Evolutionary conservation across 2,888 invertebrate genomes (phyloP), one percentile per base, ranked within the genome.

Genomic region (Calliopum simillimum): DNA sequence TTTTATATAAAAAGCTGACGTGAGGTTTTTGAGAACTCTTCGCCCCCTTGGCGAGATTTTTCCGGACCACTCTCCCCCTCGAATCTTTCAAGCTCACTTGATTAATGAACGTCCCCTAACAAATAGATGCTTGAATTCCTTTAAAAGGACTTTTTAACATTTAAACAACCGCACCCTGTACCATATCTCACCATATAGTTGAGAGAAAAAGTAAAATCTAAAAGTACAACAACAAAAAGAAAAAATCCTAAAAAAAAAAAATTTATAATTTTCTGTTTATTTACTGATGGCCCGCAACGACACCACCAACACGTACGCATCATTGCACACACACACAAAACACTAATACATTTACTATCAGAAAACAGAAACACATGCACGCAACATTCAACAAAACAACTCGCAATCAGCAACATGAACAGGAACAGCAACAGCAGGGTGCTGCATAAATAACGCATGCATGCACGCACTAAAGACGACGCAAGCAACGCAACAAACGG

Each of bases 381-480:
- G 33, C 33, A 33, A 13, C 12, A 13, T n/a, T 5, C 16, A 25
- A 25, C 23, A 56, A 25, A 14, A 23, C 56, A 56, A 58, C 41
- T 41, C 14, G n/a, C 33, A 41, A 11, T 14, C 41, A 16, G 13
- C 43, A 58, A 58, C 14, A 58, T 14, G 58, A 56, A 33, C 55
- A 56, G 55, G 25, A 33, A 33, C 55, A 70, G 47, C 33, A 71
- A 58, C 73, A 76, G 76, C 78, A 75, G 78, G 78, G 75, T 75
- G 78, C 76, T 75, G 70, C 75, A 76, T 76, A 77, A 78, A 78
- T 74, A 76, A 78, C 73, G 66, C 73, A 75, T 72, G 74, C 73
- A 75, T 49, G 8, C 51, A 51, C 51, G 13, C 43, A 47, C 62
- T 12, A 47, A 62, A 12, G 46, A 62, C 47, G 47, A 23, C 47